Base-by-base conservation (phyloP, 2,113 vertebrate genomes). In the Tragelaphus buxtoni region DNA sequence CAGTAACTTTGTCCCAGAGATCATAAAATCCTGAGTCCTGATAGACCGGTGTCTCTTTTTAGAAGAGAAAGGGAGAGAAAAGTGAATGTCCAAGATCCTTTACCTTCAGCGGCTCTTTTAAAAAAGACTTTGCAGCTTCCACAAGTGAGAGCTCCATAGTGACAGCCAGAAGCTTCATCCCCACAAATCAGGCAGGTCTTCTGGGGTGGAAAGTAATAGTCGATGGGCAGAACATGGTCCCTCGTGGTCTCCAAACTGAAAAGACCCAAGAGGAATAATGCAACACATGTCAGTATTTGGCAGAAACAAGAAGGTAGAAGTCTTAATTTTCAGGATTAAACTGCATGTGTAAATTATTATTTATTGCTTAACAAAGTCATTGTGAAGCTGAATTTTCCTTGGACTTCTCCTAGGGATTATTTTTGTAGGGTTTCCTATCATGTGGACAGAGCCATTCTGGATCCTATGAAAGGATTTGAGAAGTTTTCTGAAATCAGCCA, bases 61-160 rank as follows among this genome's bases (percentile, higher is more conserved):
- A 42, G 14, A 51, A 88, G 24, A 45, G 49, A 94, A 95, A 56
- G 24, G 61, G 9, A 90, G 80, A 79, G 32, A 88, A 8, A 83
- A 77, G 6, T 95, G 65, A 91, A 9, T 58, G 32, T 88, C n/a
- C 7, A 87, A 60, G 39, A 63, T 11, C 0, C 8, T 18, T 98
- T 99, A 99, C 99, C 99, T 99, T 99, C 99, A 83, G 99, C 99
- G 0, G 99, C 99, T 98, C 99, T 98, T 98, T 99, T 99, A 99
- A 99, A 99, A 99, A 99, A 99, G 96, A 99, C 99, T 96, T 99
- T 99, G 98, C 99, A 99, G 99, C 99, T 99, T 82, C 99, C 99
- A 51, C 99, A 99, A 10, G 99, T 99, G 96, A 99, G 99, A 0
- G 99, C 99, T 55, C 99, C 99, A 0, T 99, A 99, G 97, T 99